Evolutionary conservation across 2,113 vertebrate species (phyloP), one percentile per base, ranked within the genome.

Genomic region (Gallinago media): DNA sequence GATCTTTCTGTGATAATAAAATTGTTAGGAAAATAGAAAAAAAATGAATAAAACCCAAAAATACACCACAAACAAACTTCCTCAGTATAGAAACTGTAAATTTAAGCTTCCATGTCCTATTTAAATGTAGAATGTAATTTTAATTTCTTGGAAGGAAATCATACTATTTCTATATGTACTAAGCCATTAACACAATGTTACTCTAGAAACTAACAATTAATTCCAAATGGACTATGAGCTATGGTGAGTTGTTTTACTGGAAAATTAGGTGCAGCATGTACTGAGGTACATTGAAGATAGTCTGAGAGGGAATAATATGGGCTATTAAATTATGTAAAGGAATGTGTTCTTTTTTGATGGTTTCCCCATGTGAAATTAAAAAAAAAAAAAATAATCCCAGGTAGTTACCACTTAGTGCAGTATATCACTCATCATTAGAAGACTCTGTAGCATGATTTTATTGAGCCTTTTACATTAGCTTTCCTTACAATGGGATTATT

Each of bases 61-160:
- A 6, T 3, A 47, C 32, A 52, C 7, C 10, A 3, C 13, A 25
- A 74, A 66, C 0, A 0, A 61, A 34, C 22, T n/a, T 66, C 1
- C 5, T 90, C 2, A 9, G 1, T 10, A 11, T 38, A 76, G 23
- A 85, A 90, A 73, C 23, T 9, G 20, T 13, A 56, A 46, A 38
- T 67, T n/a, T 62, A 50, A 82, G 40, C 3, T 42, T 61, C 11
- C 3, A 19, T 44, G 8, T 76, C 14, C 4, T 78, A 61, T 52
- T 84, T 72, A 61, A 80, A 54, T 56, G 4, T 2, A 42, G 34
- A 81, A 14, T 22, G 2, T 11, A 56, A 63, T 56, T 80, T 47
- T 61, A 47, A 19, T 71, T 71, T 70, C 25, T 36, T 36, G 4
- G 8, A 58, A 49, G 18, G 10, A 78, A 74, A n/a, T 3, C 3